These are phyloP conservation scores for Malurus elegans DNA, from an alignment of 2,113 vertebrate species.

Conservation along the genomic window DNA sequence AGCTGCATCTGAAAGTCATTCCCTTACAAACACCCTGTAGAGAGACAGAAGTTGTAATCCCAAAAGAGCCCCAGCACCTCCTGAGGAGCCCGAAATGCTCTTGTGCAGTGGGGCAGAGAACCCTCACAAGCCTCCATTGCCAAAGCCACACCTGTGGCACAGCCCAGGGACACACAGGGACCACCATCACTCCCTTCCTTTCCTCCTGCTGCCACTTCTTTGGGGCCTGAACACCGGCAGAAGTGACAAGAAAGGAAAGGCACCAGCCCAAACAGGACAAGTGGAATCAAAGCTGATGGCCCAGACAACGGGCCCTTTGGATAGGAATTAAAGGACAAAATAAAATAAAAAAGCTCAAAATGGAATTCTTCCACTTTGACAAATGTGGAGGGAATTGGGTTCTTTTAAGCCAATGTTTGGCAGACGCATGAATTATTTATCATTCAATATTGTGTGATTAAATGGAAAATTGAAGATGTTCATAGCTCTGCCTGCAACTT, in stretches of 20 bases:
- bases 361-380: slow-evolving; percentile 73
- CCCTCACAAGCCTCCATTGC: background rate
- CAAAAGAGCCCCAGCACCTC: background rate
- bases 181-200: background rate
- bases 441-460: slow-evolving; percentile 75
- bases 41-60: background rate
- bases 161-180: background rate
- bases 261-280: background rate
- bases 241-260: slow-evolving; percentile 35
- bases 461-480: slow-evolving; percentile 75
- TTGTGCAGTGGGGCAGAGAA: background rate
- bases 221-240: background rate
- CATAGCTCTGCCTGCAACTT: slow-evolving; percentile 39
- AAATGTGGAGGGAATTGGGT: slow-evolving; percentile 71
- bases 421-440: slow-evolving; percentile 80
- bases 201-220: background rate
- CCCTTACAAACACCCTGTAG: background rate
- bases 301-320: slow-evolving; percentile 49
- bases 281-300: slow-evolving; percentile 54
- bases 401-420: slow-evolving; percentile 80
- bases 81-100: background rate
- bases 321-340: slow-evolving; percentile 65
- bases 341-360: slow-evolving; percentile 59
- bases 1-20: background rate
- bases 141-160: background rate